Conservation (phyloP, 2,888 invertebrate species). For the Clusia tigrina region DNA sequence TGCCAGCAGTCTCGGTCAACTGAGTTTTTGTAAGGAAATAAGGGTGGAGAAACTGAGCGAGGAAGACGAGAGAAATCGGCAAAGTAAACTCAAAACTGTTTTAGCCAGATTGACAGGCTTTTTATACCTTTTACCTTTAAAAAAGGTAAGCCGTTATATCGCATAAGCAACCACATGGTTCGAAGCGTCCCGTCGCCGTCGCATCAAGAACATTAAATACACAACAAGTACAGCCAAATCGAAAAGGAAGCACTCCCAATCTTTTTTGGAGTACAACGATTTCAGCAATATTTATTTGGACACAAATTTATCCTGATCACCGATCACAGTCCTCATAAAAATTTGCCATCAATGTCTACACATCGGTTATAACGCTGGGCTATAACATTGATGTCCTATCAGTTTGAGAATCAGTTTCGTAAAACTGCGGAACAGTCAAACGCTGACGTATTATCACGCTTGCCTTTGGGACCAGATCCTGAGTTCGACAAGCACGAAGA, state of each 20-base stretch:
- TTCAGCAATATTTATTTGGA: neutral
- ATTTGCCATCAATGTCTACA: neutral
- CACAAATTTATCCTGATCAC: neutral
- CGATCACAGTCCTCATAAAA: neutral
- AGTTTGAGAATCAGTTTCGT: neutral
- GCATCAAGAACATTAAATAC: too few species aligned
- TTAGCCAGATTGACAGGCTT: too few species aligned
- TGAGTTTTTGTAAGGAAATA: too few species aligned
- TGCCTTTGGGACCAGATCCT: neutral
- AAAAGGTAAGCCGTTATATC: too few species aligned
- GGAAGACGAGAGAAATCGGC: too few species aligned
- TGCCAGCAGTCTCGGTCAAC: too few species aligned
- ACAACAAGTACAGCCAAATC: neutral
- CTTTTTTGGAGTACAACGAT: neutral
- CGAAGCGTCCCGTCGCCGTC: too few species aligned
- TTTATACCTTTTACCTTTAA: too few species aligned
- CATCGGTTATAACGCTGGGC: neutral
- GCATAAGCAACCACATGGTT: too few species aligned
- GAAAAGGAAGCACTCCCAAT: neutral
- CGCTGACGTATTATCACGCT: neutral
- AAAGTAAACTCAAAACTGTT: too few species aligned
- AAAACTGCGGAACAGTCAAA: neutral
- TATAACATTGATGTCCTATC: neutral
- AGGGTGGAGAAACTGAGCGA: too few species aligned
- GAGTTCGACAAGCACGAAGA: neutral